Evolutionary conservation across 1,140 invertebrate species (phyloP).

Genomic region (Polypedilum pembai): DNA sequence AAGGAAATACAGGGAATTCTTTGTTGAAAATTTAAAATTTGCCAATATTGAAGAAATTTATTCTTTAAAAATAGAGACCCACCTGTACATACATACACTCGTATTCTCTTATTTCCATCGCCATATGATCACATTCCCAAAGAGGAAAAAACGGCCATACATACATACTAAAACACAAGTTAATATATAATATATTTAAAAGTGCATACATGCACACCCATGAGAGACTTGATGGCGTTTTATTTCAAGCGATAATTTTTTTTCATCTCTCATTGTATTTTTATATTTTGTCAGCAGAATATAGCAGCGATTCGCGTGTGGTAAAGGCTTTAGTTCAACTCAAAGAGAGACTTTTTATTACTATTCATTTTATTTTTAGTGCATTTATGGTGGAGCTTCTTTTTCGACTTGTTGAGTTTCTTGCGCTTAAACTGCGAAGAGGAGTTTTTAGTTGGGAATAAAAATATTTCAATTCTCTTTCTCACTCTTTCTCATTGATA

Average conservation of each 20-base stretch:
- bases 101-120: not conserved
- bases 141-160: not conserved
- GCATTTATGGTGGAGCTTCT: not conserved
- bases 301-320: conserved; percentile 15
- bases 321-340: not conserved
- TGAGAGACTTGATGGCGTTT: conserved; percentile 23
- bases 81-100: not conserved
- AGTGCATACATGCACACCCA: conserved; percentile 17
- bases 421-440: not conserved
- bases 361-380: not conserved
- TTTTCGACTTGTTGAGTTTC: not conserved
- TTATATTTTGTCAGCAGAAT: conserved; percentile 5
- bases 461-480: not conserved
- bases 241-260: not conserved
- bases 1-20: not conserved
- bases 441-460: not conserved
- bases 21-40: not conserved
- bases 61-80: not conserved
- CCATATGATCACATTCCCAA: conserved; percentile 20
- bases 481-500: not conserved
- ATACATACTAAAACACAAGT: not conserved
- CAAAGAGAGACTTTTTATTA: not conserved
- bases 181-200: not conserved
- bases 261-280: conserved; percentile 5
- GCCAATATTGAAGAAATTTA: not conserved